A percentile compares a stretch with the other conserved stretches of the same genome.
phyloP scores from a whole-genome alignment of 23 tunicate genomes.

The Oikopleura dioica region DNA sequence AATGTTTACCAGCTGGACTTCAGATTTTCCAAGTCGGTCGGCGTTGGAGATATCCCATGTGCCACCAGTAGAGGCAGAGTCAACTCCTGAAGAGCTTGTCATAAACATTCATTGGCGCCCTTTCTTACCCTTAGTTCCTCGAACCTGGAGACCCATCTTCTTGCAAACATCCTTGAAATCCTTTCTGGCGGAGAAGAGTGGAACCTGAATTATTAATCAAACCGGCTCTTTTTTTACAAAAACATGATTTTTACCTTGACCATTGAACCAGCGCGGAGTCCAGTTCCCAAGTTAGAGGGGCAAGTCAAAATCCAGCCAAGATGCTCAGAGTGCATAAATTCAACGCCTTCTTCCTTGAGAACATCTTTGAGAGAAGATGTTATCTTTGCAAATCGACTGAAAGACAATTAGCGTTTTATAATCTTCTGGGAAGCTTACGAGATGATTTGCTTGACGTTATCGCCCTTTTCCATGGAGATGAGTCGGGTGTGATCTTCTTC shows the following conservation, averaged over 20 bases:
- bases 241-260: no score
- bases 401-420: no score
- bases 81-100: conserved; percentile 28
- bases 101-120: no score
- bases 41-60: conserved; percentile 23
- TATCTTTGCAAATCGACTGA: neutral
- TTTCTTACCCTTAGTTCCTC: no score
- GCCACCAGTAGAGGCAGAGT: conserved; percentile 19
- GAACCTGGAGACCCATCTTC: conserved; percentile 17
- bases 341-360: conserved; percentile 23
- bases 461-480: conserved; percentile 13
- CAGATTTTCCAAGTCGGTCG: conserved; percentile 24
- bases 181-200: conserved; percentile 23
- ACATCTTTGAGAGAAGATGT: neutral
- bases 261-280: conserved; percentile 21
- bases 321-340: conserved; percentile 71
- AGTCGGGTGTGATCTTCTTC: neutral
- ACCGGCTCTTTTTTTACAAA: no score
- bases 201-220: no score
- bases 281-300: conserved; percentile 77
- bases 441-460: neutral
- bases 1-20: conserved; percentile 19
- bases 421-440: no score
- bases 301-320: conserved; percentile 66
- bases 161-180: conserved; percentile 15